Conservation (phyloP, 2,888 invertebrate genomes). For the Odontocolon sp. region DNA sequence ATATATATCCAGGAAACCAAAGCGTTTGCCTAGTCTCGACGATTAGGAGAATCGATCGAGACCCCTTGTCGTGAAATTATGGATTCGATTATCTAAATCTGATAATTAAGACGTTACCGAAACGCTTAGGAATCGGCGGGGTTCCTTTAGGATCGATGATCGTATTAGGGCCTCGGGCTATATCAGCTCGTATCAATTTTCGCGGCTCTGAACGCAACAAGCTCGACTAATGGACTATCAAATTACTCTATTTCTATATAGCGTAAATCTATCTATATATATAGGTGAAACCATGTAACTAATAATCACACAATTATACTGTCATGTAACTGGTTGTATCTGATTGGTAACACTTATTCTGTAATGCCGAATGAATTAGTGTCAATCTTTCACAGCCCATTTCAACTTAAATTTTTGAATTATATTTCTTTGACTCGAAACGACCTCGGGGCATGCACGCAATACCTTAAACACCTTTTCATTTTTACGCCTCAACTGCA, state of each 20-base stretch:
- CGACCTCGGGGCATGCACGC: slow-evolving; percentile 51
- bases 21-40: no score
- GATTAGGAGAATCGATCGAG: neutral
- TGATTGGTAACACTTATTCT: slow-evolving; percentile 37
- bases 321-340: slow-evolving; percentile 31
- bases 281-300: neutral
- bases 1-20: no score
- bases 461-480: slow-evolving; percentile 7
- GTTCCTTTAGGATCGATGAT: slow-evolving; percentile 4
- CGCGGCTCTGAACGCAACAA: neutral
- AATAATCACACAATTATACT: slow-evolving; percentile 22
- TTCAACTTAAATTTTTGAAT: neutral
- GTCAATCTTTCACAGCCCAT: no score
- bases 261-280: neutral
- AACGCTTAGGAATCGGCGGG: slow-evolving; percentile 30
- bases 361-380: slow-evolving; percentile 31
- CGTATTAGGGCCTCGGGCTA: neutral
- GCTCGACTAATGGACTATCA: neutral
- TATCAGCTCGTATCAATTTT: neutral
- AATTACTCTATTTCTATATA: slow-evolving; percentile 44
- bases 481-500: neutral
- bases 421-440: slow-evolving; percentile 11
- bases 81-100: slow-evolving; percentile 52
- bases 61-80: slow-evolving; percentile 48
- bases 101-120: slow-evolving; percentile 56